Percentiles rank a stretch among this genome's conserved stretches.
These are phyloP conservation scores for Bombus difficillimus DNA, from an alignment of 1,140 invertebrate species.

Conservation along the genomic window DNA sequence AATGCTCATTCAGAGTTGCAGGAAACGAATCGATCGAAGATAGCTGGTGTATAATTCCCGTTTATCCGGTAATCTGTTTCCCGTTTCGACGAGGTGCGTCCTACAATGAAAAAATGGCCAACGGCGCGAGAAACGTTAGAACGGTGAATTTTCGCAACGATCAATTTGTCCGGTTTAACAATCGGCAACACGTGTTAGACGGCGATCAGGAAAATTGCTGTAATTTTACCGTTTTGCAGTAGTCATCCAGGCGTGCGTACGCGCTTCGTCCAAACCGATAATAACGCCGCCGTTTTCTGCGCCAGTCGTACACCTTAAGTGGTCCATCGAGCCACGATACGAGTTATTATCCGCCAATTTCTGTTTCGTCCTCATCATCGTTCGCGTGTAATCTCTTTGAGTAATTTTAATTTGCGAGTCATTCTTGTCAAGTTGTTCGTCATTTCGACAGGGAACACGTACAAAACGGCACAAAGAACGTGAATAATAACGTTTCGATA, in stretches of 20 bases:
- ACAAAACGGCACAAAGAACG: background rate
- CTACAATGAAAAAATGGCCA: constrained; percentile 1
- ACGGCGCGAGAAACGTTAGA: constrained; percentile 59
- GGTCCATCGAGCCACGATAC: constrained; percentile 44
- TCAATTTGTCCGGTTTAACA: constrained; percentile 62
- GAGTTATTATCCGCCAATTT: constrained; percentile 35
- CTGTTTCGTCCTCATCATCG: constrained; percentile 25
- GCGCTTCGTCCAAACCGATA: constrained; percentile 55
- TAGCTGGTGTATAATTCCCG: constrained; percentile 17
- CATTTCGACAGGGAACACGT: background rate
- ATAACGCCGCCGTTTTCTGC: constrained; percentile 52
- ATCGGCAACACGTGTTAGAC: constrained; percentile 66
- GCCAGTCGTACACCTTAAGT: constrained; percentile 40
- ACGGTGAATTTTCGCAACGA: constrained; percentile 69
- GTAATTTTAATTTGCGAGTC: constrained; percentile 29
- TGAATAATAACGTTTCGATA: constrained; percentile 1
- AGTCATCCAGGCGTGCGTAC: constrained; percentile 60
- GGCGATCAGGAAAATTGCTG: constrained; percentile 62
- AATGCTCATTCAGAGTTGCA: background rate
- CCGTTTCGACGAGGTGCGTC: constrained; percentile 17
- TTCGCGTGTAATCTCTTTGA: background rate
- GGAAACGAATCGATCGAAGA: background rate
- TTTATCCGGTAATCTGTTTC: constrained; percentile 45
- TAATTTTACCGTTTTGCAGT: constrained; percentile 65
- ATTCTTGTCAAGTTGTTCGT: background rate